A percentile compares a stretch with the other conserved stretches of the same genome.
These are phyloP conservation scores for Epizoanthus rinbou DNA, from an alignment of 92 coral and sea anemone species.

Conservation along the genomic window DNA sequence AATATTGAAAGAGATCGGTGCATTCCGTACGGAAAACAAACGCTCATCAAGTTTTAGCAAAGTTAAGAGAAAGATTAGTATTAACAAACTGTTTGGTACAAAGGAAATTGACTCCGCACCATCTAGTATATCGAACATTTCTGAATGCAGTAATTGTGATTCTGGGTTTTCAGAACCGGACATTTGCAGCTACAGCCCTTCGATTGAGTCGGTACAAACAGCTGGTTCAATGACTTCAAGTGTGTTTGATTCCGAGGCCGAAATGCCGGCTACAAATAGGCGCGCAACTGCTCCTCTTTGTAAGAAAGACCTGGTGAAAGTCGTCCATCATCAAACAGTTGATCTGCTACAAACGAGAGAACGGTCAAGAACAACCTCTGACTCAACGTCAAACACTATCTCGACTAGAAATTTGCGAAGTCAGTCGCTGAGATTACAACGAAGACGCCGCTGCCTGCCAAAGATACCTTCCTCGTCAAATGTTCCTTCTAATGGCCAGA, in stretches of 20 bases:
- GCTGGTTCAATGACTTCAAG: background rate
- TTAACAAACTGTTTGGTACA: slow-evolving; percentile 46
- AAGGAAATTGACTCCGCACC: slow-evolving; percentile 58
- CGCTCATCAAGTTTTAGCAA: slow-evolving; percentile 24
- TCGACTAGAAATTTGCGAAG: background rate
- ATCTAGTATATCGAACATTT: slow-evolving; percentile 71
- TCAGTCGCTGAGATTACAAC: slow-evolving; percentile 30
- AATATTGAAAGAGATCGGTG: slow-evolving; percentile 56
- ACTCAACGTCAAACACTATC: slow-evolving; percentile 8
- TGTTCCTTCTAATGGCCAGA: background rate
- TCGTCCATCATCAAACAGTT: background rate
- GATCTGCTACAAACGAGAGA: slow-evolving; percentile 8
- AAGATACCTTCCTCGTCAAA: slow-evolving; percentile 13
- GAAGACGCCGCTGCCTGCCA: slow-evolving; percentile 20
- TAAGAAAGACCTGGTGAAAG: slow-evolving; percentile 22
- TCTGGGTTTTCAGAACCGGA: slow-evolving; percentile 79
- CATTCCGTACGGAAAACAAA: slow-evolving; percentile 46
- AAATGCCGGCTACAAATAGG: slow-evolving; percentile 6
- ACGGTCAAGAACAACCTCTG: slow-evolving; percentile 7
- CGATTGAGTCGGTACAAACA: slow-evolving; percentile 55
- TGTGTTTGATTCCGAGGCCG: background rate
- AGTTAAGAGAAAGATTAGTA: slow-evolving; percentile 28
- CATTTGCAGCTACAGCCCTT: slow-evolving; percentile 30
- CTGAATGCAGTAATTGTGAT: slow-evolving; percentile 71
- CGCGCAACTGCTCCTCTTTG: slow-evolving; percentile 39